Evolutionary conservation across 1,140 invertebrate species (phyloP).

Genomic region (Gryllus bimaculatus): DNA sequence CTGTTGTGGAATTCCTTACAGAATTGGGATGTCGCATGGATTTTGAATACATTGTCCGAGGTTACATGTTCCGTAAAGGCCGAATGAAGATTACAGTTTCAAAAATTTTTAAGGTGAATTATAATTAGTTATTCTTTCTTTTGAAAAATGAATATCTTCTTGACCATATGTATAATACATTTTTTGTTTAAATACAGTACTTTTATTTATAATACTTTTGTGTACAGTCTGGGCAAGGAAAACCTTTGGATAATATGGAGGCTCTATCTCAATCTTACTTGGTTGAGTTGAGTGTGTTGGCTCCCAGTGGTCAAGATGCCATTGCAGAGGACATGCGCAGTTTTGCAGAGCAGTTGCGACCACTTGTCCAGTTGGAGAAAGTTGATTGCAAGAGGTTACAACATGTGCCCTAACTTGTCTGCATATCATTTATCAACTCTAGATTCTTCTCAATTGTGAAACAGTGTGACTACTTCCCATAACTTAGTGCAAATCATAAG

Average conservation of each 20-base stretch:
- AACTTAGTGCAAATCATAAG: no score
- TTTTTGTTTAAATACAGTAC: not conserved
- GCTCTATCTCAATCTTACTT: conserved; percentile 85
- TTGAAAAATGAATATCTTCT: not conserved
- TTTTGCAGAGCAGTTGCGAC: conserved; percentile 90
- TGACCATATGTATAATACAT: not conserved
- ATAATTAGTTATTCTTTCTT: not conserved
- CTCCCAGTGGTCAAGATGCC: conserved; percentile 84
- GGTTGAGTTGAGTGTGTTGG: conserved; percentile 89
- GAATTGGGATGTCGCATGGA: conserved; percentile 85
- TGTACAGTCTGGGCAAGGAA: conserved; percentile 52
- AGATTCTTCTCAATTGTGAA: not conserved
- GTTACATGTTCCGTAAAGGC: conserved; percentile 93
- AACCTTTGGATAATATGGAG: conserved; percentile 61
- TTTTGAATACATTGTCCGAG: conserved; percentile 89
- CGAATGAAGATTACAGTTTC: conserved; percentile 94
- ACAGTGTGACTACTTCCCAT: not conserved
- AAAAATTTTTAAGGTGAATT: conserved; percentile 72
- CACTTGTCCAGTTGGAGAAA: conserved; percentile 82
- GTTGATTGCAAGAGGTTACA: conserved; percentile 73
- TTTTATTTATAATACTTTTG: not conserved
- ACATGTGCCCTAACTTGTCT: conserved; percentile 16
- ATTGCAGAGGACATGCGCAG: conserved; percentile 92
- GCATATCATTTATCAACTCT: not conserved
- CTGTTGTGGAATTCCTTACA: conserved; percentile 82